Percentiles rank a stretch among this genome's conserved stretches.
These are phyloP conservation scores for Pollenia amentaria DNA, from an alignment of 2,888 invertebrate species.

Conservation along the genomic window DNA sequence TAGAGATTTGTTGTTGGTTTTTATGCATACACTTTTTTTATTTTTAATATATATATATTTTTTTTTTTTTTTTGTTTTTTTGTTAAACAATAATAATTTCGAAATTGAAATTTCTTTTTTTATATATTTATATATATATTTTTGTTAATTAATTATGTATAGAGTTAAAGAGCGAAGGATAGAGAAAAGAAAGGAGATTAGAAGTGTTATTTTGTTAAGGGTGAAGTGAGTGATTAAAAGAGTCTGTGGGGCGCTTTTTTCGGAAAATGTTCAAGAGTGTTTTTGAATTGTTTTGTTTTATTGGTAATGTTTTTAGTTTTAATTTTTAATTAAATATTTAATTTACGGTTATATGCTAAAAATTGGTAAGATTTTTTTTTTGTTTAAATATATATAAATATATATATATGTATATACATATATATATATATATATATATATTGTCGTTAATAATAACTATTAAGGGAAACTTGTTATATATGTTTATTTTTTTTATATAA, in stretches of 20 bases:
- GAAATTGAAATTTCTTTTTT: constrained; percentile 66
- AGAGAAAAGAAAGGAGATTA: constrained; percentile 44
- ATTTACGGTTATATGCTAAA: constrained; percentile 69
- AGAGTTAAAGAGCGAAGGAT: constrained; percentile 55
- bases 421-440: constrained; percentile 63
- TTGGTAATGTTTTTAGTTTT: constrained; percentile 67
- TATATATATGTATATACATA: constrained; percentile 60
- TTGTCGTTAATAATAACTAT: constrained; percentile 77
- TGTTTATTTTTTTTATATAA: constrained; percentile 64
- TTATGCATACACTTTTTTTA: constrained; percentile 70
- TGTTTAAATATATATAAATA: constrained; percentile 21
- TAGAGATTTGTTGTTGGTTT: constrained; percentile 68
- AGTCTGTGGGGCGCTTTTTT: constrained; percentile 22
- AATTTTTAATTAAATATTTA: constrained; percentile 75
- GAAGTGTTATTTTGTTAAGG: neutral
- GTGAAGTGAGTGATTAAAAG: neutral
- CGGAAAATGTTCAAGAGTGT: neutral
- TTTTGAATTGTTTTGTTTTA: constrained; percentile 15
- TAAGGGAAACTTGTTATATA: constrained; percentile 76
- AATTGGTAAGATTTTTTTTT: constrained; percentile 61
- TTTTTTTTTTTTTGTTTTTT: constrained; percentile 39
- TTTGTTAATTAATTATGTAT: constrained; percentile 55
- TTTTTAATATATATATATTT: constrained; percentile 29
- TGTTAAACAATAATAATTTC: constrained; percentile 66
- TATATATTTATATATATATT: constrained; percentile 70